phyloP scores from a whole-genome alignment of 2,888 invertebrate genomes.

The Eutolmus rufibarbis region DNA sequence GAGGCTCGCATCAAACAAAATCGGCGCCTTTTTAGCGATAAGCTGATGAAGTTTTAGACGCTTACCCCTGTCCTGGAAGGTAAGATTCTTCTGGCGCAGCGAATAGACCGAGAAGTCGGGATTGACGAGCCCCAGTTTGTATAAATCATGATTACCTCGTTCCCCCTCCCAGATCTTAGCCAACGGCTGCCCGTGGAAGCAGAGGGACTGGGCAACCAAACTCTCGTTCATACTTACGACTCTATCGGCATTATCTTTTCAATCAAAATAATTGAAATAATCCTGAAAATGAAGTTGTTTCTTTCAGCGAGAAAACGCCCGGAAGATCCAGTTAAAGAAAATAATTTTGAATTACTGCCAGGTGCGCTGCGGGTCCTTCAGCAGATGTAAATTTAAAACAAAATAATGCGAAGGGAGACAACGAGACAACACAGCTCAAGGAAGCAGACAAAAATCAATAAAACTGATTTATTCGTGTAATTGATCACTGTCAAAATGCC shows the following conservation, averaged over 20 bases:
- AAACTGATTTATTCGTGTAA: background rate
- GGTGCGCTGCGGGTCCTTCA: background rate
- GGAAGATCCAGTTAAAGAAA: background rate
- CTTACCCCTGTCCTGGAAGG: slow-evolving; percentile 84
- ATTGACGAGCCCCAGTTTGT: slow-evolving; percentile 69
- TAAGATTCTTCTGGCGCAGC: slow-evolving; percentile 79
- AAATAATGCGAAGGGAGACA: background rate
- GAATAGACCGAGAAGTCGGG: slow-evolving; percentile 79
- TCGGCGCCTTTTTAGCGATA: slow-evolving; percentile 82
- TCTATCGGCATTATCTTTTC: background rate
- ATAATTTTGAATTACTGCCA: background rate
- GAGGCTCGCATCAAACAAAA: slow-evolving; percentile 71
- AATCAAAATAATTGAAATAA: background rate
- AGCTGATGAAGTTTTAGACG: slow-evolving; percentile 86
- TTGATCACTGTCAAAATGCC: background rate
- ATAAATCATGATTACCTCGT: slow-evolving; percentile 77
- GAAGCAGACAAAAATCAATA: background rate
- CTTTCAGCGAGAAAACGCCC: background rate
- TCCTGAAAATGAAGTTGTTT: background rate
- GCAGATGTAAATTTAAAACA: background rate
- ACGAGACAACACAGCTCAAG: background rate
- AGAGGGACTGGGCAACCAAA: slow-evolving; percentile 73
- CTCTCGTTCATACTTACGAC: slow-evolving; percentile 55
- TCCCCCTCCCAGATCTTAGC: slow-evolving; percentile 89
- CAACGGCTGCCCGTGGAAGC: slow-evolving; percentile 86